Conservation (phyloP, 2,113 vertebrate genomes). For the Ailurus styani region DNA sequence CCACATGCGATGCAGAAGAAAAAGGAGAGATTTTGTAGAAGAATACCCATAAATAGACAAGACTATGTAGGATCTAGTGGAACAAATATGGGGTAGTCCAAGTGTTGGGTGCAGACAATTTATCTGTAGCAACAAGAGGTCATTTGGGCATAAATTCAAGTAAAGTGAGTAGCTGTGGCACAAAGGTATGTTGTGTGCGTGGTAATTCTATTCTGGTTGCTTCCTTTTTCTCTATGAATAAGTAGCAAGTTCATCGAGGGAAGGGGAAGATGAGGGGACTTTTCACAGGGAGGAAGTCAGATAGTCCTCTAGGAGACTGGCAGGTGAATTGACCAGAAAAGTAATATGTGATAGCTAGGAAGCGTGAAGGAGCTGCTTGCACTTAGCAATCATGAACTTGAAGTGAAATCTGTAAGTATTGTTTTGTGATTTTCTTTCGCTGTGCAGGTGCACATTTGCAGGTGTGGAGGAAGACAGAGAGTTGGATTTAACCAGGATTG, state of each 20-base stretch:
- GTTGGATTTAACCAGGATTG: background rate
- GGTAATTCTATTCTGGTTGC: background rate
- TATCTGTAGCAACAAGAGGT: background rate
- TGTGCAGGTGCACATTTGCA: background rate
- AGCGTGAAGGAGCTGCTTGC: background rate
- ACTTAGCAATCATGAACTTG: background rate
- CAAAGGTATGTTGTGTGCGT: background rate
- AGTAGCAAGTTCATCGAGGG: background rate
- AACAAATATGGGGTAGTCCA: background rate
- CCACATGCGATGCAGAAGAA: background rate
- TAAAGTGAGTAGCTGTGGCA: background rate
- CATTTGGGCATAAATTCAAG: background rate
- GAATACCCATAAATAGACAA: background rate
- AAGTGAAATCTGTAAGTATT: background rate
- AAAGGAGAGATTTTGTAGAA: background rate
- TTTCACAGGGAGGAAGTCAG: background rate
- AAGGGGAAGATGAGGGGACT: background rate
- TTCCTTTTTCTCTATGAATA: background rate
- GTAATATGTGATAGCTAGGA: background rate
- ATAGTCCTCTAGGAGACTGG: background rate
- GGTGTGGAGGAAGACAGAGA: background rate
- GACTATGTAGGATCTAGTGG: background rate
- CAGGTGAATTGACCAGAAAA: background rate
- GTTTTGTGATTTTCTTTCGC: background rate
- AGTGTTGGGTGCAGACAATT: background rate